Percentiles rank a stretch among this genome's conserved stretches.
Evolutionary conservation across 2,888 invertebrate genomes (phyloP).

Genomic region (Lycaena phlaeas): DNA sequence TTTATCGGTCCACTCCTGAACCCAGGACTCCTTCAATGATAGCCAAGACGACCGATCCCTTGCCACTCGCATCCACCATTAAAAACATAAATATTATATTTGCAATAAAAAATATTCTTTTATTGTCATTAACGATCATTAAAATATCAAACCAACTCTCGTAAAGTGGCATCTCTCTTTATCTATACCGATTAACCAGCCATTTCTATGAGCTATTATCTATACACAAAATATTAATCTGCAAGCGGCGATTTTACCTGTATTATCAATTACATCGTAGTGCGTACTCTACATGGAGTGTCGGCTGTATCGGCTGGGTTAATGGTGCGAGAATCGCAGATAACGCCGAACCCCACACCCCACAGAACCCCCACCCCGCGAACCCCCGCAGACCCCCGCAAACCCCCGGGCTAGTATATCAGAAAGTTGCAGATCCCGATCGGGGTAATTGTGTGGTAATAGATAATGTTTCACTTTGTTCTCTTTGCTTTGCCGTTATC

Average conservation of each 20-base stretch:
- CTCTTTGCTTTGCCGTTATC: conserved; percentile 1
- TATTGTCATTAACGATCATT: too few species aligned
- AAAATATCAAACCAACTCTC: too few species aligned
- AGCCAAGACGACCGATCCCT: too few species aligned
- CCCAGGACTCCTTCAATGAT: too few species aligned
- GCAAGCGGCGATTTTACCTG: conserved; percentile 17
- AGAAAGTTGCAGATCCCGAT: conserved; percentile 45
- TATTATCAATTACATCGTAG: conserved; percentile 30
- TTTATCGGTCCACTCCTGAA: too few species aligned
- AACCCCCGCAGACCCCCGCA: conserved; percentile 10
- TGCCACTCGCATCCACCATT: too few species aligned
- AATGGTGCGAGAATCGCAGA: conserved; percentile 60
- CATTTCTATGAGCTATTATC: too few species aligned
- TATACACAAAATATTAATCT: conserved; percentile 1
- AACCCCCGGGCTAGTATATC: conserved; percentile 21
- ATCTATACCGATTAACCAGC: too few species aligned
- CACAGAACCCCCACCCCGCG: conserved; percentile 20
- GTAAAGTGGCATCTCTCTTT: too few species aligned
- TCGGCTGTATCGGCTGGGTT: conserved; percentile 60
- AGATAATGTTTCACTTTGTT: conserved; percentile 31
- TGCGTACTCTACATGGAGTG: conserved; percentile 57
- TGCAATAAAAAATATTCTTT: too few species aligned
- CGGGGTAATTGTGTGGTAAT: conserved; percentile 57
- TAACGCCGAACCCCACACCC: conserved; percentile 37
- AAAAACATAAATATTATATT: too few species aligned